phyloP scores from a whole-genome alignment of 1,140 invertebrate genomes.

The Diachasma alloeum region DNA sequence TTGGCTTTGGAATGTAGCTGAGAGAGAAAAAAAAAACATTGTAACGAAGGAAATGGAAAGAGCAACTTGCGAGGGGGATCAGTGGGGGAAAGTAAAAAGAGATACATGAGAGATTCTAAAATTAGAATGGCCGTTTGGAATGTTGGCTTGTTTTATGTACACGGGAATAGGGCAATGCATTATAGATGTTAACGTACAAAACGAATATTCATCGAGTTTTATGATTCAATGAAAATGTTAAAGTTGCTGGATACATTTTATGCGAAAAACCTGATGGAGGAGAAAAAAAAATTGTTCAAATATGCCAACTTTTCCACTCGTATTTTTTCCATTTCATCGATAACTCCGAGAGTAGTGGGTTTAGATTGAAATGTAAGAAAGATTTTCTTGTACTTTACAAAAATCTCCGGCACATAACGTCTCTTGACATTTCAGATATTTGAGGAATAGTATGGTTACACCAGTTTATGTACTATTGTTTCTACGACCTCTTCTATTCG shows the following conservation, averaged over 20 bases:
- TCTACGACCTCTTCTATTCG: too few relatives aligned
- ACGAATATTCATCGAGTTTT: not conserved
- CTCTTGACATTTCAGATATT: too few relatives aligned
- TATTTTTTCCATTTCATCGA: too few relatives aligned
- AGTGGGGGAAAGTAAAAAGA: conserved; percentile 41
- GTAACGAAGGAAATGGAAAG: conserved; percentile 7
- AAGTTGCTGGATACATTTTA: not conserved
- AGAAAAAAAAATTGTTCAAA: too few relatives aligned
- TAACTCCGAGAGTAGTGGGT: too few relatives aligned
- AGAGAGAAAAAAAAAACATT: conserved; percentile 20
- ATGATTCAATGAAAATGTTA: not conserved
- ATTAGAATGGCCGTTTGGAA: conserved; percentile 59
- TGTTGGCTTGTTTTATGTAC: conserved; percentile 34
- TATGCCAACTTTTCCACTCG: too few relatives aligned
- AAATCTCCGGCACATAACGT: too few relatives aligned
- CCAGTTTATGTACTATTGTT: too few relatives aligned
- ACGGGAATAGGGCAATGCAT: conserved; percentile 32
- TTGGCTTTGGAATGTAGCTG: not conserved
- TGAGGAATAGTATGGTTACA: too few relatives aligned
- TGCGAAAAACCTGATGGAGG: conserved; percentile 39
- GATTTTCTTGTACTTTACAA: too few relatives aligned
- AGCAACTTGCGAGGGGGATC: conserved; percentile 23
- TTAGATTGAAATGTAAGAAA: too few relatives aligned
- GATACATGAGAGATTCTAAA: conserved; percentile 50
- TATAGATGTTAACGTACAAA: conserved; percentile 36